Evolutionary conservation across 2,797 vertebrate genomes (phyloP).

Genomic region (Girardinus metallicus): DNA sequence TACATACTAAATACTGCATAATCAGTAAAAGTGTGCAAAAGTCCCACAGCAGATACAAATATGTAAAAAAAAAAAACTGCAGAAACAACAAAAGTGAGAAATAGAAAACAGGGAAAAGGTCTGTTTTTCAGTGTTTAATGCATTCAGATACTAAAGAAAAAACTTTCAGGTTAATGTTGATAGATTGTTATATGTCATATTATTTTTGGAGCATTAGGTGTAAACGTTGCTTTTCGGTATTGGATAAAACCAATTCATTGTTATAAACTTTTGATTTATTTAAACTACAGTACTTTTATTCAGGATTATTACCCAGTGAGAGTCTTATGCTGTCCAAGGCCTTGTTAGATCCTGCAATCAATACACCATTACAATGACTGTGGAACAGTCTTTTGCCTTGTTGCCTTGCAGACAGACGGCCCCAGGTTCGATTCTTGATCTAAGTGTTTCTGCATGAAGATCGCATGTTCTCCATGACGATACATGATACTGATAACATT

Average conservation of each 20-base stretch:
- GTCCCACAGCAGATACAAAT: not conserved
- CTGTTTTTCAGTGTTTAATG: not conserved
- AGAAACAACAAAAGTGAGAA: not conserved
- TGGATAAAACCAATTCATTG: not conserved
- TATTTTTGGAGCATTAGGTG: not conserved
- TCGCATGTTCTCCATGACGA: not conserved
- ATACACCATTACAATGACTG: not conserved
- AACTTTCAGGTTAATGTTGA: not conserved
- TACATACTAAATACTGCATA: not conserved
- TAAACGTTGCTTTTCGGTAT: not conserved
- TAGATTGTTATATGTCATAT: not conserved
- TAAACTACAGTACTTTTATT: not conserved
- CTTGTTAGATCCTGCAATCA: not conserved
- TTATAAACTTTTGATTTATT: not conserved
- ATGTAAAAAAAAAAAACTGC: not conserved
- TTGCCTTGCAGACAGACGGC: not conserved
- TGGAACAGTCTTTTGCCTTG: not conserved
- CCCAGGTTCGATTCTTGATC: not conserved
- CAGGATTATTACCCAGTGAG: not conserved
- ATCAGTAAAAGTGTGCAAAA: not conserved
- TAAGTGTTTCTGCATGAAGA: not conserved
- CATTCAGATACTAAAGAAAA: not conserved
- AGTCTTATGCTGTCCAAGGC: not conserved
- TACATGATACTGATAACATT: not conserved
- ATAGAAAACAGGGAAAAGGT: not conserved